Conservation (phyloP, 2,113 vertebrate genomes). For the Osmerus eperlanus region DNA sequence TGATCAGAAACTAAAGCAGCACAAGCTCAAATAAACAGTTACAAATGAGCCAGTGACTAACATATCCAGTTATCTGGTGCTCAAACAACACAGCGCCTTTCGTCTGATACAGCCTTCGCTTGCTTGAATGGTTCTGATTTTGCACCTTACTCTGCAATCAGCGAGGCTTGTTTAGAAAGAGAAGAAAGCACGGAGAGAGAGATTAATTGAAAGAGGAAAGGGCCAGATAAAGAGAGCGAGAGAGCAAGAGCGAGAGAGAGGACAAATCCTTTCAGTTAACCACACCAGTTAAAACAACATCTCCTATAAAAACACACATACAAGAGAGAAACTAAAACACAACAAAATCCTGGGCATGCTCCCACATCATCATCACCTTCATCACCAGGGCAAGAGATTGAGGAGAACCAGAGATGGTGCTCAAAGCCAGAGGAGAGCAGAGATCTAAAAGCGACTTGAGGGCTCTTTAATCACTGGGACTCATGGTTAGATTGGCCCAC, state of each 20-base stretch:
- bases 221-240: background rate
- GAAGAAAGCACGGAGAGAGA: background rate
- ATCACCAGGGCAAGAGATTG: background rate
- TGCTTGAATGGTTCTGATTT: background rate
- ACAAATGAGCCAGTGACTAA: no score
- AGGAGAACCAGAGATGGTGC: background rate
- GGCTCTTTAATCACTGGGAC: no score
- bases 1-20: no score
- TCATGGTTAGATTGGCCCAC: constrained; percentile 35
- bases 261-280: background rate
- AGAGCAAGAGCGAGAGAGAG: background rate
- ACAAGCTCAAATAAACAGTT: no score
- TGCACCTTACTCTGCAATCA: background rate
- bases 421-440: no score
- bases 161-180: background rate
- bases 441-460: background rate
- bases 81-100: background rate
- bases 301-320: background rate
- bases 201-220: background rate
- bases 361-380: background rate
- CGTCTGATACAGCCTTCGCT: background rate
- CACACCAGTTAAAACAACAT: constrained; percentile 25
- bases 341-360: no score
- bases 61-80: no score
- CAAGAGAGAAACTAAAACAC: background rate